Base-by-base conservation (phyloP, 2,888 invertebrate genomes). In the Drosophila kanekoi region DNA sequence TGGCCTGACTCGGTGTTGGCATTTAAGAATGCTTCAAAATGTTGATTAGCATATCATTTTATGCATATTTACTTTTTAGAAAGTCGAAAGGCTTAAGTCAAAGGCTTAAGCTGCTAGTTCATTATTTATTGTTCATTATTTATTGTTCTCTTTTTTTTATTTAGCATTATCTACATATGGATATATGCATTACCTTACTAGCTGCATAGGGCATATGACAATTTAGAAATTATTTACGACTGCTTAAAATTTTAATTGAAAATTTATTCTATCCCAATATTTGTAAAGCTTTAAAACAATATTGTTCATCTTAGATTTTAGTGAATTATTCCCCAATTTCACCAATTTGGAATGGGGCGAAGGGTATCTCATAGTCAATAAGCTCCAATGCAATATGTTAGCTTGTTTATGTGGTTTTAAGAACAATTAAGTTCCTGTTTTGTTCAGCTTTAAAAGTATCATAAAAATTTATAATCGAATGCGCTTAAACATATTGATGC, bases 21-120 rank as follows among this genome's bases (percentile, higher is more conserved):
- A 67, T 63, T 77, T 60, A 57, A 73, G 63, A 76, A 73, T 28
- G 44, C 44, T 41, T 61, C 4, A 51, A 45, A 40, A 37, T 16
- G 38, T 48, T 43, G 54, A 76, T 73, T 76, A 72, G 63, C 78
- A 76, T 68, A 64, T 69, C 49, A 62, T 67, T 52, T 52, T 20
- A 51, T 72, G 54, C 28, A 37, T 59, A 51, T 62, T 23, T 48
- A 33, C 40, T 47, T 53, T 65, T 65, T 73, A 74, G 72, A 74
- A 74, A 74, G 74, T 61, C 38, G 14, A 66, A 56, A 77, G 51
- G 16, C 62, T 74, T 61, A 51, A 49, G 28, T 32, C 35, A 43
- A 48, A 33, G 41, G 52, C 33, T 16, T 40, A 40, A 35, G 10
- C 23, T 40, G 28, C 53, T 20, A 32, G n/a, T 58, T 58, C 45